A percentile compares a stretch with the other conserved stretches of the same genome.
phyloP scores from a whole-genome alignment of 2,797 vertebrate genomes.

The Acestrorhynchus altus region DNA sequence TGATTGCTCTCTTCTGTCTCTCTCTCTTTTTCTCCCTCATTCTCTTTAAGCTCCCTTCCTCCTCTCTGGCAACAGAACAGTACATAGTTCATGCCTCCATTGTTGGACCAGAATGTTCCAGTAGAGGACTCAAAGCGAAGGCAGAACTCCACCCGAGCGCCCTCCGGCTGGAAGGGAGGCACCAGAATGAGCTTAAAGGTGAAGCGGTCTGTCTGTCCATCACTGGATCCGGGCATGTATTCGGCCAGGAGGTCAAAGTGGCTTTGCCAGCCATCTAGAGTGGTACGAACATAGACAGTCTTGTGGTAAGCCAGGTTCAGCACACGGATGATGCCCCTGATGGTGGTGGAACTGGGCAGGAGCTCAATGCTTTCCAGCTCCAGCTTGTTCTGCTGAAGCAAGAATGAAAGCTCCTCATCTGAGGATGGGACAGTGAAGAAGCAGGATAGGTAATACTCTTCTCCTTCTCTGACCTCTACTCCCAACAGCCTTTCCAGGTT shows the following conservation, averaged over 20 bases:
- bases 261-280: constrained; percentile 86
- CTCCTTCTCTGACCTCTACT: constrained; percentile 50
- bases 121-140: constrained; percentile 88
- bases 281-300: constrained; percentile 84
- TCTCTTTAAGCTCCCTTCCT: constrained; percentile 52
- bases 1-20: constrained; percentile 63
- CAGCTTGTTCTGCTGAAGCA: constrained; percentile 83
- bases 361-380: constrained; percentile 86
- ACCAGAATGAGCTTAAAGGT: constrained; percentile 86
- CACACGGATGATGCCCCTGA: constrained; percentile 89
- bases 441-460: constrained; percentile 85
- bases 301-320: constrained; percentile 92
- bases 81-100: constrained; percentile 87
- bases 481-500: background rate
- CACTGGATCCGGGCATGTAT: constrained; percentile 91
- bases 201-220: constrained; percentile 90
- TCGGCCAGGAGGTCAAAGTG: constrained; percentile 89
- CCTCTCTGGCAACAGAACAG: constrained; percentile 87
- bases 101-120: constrained; percentile 94
- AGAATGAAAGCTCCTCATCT: constrained; percentile 82
- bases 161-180: constrained; percentile 85
- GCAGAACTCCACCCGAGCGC: constrained; percentile 89
- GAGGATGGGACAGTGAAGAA: constrained; percentile 83
- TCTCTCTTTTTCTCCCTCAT: constrained; percentile 66
- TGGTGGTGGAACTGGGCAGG: constrained; percentile 80